Conservation (phyloP, 2,888 invertebrate genomes). For the Diplazon laetatorius region DNA sequence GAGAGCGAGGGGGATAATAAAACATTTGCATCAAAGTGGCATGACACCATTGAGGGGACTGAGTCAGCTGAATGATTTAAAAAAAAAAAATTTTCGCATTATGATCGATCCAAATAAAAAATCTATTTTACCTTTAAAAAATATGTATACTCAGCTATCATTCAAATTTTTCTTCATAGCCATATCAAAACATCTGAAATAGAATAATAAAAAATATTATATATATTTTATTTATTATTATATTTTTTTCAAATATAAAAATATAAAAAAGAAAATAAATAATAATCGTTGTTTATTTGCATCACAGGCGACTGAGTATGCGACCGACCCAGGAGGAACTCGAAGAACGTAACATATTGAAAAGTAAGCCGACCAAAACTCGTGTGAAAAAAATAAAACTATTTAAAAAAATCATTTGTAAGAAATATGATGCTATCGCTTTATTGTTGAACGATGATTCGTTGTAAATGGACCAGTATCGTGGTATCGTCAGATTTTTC, state of each 20-base stretch:
- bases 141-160: no score
- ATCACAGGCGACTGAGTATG: slow-evolving; percentile 94
- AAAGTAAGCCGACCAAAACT: no score
- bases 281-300: slow-evolving; percentile 52
- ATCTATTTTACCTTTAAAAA: no score
- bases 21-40: no score
- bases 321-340: slow-evolving; percentile 98
- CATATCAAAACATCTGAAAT: no score
- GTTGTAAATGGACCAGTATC: slow-evolving; percentile 25
- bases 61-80: no score
- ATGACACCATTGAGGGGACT: no score
- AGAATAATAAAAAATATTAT: no score
- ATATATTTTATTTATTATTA: neutral
- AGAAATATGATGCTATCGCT: slow-evolving; percentile 42
- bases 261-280: neutral
- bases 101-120: no score
- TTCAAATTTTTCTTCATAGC: no score
- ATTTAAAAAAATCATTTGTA: neutral
- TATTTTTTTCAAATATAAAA: neutral
- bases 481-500: slow-evolving; percentile 19
- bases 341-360: slow-evolving; percentile 98
- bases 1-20: no score
- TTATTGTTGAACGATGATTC: slow-evolving; percentile 43
- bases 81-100: no score
- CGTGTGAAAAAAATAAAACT: slow-evolving; percentile 8